These are phyloP conservation scores for Fratercula arctica DNA, from an alignment of 2,797 vertebrate genomes.

Conservation along the genomic window DNA sequence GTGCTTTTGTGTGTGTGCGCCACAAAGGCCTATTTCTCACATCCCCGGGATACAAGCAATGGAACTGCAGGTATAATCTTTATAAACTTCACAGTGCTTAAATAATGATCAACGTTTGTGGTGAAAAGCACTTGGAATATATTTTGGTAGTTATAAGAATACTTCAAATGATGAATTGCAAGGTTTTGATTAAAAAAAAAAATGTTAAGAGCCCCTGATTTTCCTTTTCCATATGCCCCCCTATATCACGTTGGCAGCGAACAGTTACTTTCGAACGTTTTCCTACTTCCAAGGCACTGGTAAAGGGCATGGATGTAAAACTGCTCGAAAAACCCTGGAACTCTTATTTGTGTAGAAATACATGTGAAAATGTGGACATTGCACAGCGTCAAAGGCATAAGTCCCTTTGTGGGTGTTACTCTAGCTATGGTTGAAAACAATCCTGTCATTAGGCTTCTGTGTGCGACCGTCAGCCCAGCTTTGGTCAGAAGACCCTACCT, in stretches of 20 bases:
- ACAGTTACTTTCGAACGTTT: background rate
- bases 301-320: background rate
- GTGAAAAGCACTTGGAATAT: slow-evolving; percentile 24
- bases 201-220: background rate
- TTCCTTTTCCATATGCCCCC: background rate
- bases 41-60: background rate
- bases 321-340: background rate
- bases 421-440: background rate
- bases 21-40: background rate
- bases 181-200: slow-evolving; percentile 33
- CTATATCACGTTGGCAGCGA: background rate
- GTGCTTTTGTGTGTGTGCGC: background rate
- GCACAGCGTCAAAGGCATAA: background rate
- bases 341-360: background rate
- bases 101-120: background rate
- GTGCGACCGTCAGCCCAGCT: rapidly evolving
- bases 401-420: background rate
- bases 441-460: background rate
- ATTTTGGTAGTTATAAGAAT: slow-evolving; percentile 8
- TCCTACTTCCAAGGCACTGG: background rate
- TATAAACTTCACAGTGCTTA: background rate
- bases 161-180: slow-evolving; percentile 26
- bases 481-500: background rate
- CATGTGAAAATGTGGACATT: background rate
- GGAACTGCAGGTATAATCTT: background rate